Base-by-base conservation (phyloP, 2,888 invertebrate species). In the Spodoptera picta region DNA sequence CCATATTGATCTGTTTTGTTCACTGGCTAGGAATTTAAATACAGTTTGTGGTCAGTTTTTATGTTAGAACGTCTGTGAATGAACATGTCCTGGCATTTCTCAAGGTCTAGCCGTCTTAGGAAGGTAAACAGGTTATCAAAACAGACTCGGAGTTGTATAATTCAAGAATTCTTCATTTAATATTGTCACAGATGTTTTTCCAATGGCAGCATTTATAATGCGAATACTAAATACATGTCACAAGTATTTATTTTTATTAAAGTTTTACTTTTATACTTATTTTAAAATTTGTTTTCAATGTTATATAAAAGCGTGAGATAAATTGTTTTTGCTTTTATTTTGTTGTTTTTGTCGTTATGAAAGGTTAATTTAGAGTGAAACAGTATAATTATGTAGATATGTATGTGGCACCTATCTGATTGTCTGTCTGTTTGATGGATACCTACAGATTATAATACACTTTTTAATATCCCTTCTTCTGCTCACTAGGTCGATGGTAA, bases 151-250 rank as follows among this genome's bases (percentile, higher is more conserved):
- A 55, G 47, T 73, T 52, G 48, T 76, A 58, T 64, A 72, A 47
- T 65, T 62, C 47, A 66, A 60, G 52, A 51, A 63, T 52, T 71
- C 50, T 56, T 54, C 62, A 45, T 41, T 27, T 19, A 58, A 58
- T 70, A 71, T 77, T 79, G 44, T 55, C 43, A 75, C 79, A 75
- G 69, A 66, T 79, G 81, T 69, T 71, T 65, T 60, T 68, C 63
- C 72, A 79, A 78, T 75, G 67, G 45, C 65, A 66, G 36, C 69
- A 56, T 63, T 54, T 47, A 60, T 67, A 31, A 36, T 9, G 36
- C 9, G 36, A 36, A 36, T 36, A 7, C 31, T 61, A 58, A 61
- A 53, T 61, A 69, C 43, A 44, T 53, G 53, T 60, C 43, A 52
- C 42, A 52, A 24, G 42, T 60, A 64, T 73, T 75, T 75, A 66